Evolutionary conservation across 2,888 invertebrate species (phyloP).

Genomic region (Pollenia angustigena): DNA sequence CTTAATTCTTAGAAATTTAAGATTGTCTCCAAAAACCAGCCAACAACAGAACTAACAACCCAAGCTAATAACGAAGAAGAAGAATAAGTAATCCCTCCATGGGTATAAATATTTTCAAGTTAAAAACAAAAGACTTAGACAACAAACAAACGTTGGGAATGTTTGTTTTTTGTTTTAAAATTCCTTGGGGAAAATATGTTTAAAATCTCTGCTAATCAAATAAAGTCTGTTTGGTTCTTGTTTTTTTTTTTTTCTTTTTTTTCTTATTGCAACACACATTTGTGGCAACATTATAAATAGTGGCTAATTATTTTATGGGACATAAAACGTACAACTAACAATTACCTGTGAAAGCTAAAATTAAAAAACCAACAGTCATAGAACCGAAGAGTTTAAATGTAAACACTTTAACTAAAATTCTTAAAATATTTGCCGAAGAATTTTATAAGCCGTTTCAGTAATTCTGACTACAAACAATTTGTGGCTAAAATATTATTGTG

Average conservation of each 20-base stretch:
- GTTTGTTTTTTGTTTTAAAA: slow-evolving; percentile 37
- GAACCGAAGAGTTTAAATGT: slow-evolving; percentile 44
- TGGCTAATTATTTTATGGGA: slow-evolving; percentile 71
- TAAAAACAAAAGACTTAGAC: slow-evolving; percentile 63
- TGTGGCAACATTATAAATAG: slow-evolving; percentile 39
- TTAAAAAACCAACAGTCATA: slow-evolving; percentile 22
- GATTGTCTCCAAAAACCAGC: slow-evolving; percentile 16
- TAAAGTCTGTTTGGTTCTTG: slow-evolving; percentile 33
- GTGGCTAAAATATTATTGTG: slow-evolving; percentile 32
- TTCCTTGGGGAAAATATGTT: slow-evolving; percentile 52
- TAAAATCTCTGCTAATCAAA: slow-evolving; percentile 64
- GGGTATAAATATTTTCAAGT: slow-evolving; percentile 19
- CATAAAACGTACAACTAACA: slow-evolving; percentile 52
- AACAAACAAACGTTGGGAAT: slow-evolving; percentile 35
- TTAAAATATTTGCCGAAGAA: slow-evolving; percentile 61
- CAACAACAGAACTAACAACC: slow-evolving; percentile 12
- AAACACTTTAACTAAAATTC: slow-evolving; percentile 62
- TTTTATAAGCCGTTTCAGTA: slow-evolving; percentile 54
- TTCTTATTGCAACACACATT: background rate
- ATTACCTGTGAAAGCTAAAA: slow-evolving; percentile 60
- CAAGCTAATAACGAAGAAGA: background rate
- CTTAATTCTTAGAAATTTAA: slow-evolving; percentile 44
- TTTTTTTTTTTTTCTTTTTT: slow-evolving; percentile 1
- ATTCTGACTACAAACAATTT: slow-evolving; percentile 35
- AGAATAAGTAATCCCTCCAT: background rate